These are phyloP conservation scores for Neofelis nebulosa DNA, from an alignment of 2,113 vertebrate species.

Conservation along the genomic window DNA sequence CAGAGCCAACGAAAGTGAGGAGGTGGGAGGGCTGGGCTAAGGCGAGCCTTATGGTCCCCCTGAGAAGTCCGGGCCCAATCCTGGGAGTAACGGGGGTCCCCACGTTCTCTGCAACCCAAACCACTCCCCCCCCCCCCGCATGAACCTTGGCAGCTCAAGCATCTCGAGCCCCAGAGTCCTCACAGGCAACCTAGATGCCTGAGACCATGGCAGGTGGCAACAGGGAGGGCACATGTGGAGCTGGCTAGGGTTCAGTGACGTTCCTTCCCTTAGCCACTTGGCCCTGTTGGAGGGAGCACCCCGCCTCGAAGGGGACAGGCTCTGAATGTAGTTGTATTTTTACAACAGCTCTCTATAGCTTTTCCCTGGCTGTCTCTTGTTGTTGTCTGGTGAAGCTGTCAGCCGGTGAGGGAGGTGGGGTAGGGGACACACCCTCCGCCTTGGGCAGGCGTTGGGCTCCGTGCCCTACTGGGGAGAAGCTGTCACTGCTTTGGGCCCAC, in stretches of 20 bases:
- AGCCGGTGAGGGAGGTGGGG: too few species aligned
- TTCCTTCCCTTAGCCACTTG: accelerated
- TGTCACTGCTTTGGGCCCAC: not conserved
- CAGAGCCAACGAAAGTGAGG: not conserved
- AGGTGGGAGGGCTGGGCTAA: too few species aligned
- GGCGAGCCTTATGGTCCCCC: not conserved
- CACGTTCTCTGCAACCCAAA: too few species aligned
- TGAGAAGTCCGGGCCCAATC: not conserved
- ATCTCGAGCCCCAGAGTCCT: not conserved
- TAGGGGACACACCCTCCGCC: accelerated
- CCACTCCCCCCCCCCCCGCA: accelerated
- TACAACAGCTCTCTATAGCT: not conserved
- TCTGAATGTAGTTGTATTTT: not conserved
- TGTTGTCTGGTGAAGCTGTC: not conserved
- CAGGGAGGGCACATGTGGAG: accelerated
- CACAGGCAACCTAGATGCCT: accelerated
- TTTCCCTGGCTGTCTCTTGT: not conserved
- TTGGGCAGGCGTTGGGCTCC: not conserved
- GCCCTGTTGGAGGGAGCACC: not conserved
- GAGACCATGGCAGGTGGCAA: accelerated
- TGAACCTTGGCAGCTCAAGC: not conserved
- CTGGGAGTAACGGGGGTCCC: not conserved
- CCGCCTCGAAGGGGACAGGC: not conserved
- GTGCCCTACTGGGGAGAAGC: not conserved
- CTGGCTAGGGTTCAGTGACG: accelerated